phyloP scores from a whole-genome alignment of 2,888 invertebrate genomes.

The Tipula lateralis region DNA sequence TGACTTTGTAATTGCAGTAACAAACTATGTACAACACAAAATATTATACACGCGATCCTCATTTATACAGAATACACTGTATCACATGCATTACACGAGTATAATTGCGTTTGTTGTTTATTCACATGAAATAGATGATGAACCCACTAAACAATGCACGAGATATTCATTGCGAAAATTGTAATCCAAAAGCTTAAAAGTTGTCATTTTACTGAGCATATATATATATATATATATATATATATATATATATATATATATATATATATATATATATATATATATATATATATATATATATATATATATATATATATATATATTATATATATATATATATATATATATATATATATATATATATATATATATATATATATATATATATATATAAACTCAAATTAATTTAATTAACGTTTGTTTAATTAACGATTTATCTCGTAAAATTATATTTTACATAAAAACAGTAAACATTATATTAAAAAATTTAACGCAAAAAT shows the following conservation, averaged over 20 bases:
- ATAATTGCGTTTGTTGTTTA: background rate
- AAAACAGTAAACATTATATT: background rate
- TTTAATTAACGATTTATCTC: conserved; percentile 9
- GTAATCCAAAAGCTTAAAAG: background rate
- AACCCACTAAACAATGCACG: background rate
- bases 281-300: too few relatives aligned
- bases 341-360: too few relatives aligned
- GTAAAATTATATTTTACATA: background rate
- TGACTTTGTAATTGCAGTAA: background rate
- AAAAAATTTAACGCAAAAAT: conserved; percentile 5
- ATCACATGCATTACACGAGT: background rate
- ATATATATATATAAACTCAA: too few relatives aligned
- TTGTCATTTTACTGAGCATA: background rate
- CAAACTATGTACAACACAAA: background rate
- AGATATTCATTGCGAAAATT: background rate
- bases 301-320: too few relatives aligned
- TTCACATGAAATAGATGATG: background rate
- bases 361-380: too few relatives aligned
- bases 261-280: too few relatives aligned
- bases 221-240: too few relatives aligned
- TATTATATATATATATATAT: too few relatives aligned
- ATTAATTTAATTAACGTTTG: background rate
- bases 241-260: too few relatives aligned
- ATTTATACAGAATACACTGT: background rate
- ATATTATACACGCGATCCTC: background rate